Evolutionary conservation across 1,140 invertebrate species (phyloP).

Genomic region (Hypothenemus hampei): DNA sequence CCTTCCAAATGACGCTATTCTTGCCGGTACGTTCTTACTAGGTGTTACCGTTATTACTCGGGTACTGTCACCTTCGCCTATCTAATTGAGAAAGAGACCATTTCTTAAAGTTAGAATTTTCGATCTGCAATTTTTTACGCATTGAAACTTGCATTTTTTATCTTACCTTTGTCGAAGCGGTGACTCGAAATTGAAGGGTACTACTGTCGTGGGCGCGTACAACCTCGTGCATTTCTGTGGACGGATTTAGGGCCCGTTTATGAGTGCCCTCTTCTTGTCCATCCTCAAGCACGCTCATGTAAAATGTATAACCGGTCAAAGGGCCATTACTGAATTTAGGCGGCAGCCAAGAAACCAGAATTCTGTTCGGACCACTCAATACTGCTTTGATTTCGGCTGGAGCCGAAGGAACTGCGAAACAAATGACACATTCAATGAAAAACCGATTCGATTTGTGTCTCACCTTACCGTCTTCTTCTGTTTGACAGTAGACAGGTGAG

Average conservation of each 20-base stretch:
- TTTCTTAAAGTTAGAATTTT: neutral
- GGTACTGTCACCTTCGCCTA: conserved; percentile 76
- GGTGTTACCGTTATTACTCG: conserved; percentile 69
- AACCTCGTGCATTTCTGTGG: conserved; percentile 64
- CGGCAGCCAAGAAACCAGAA: conserved; percentile 83
- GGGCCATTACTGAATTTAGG: conserved; percentile 70
- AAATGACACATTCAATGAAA: neutral
- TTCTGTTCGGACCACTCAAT: conserved; percentile 73
- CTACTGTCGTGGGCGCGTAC: conserved; percentile 64
- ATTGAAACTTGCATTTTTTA: neutral
- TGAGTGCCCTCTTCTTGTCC: conserved; percentile 67
- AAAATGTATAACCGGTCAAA: conserved; percentile 73
- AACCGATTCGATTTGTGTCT: neutral
- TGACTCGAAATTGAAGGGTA: conserved; percentile 76
- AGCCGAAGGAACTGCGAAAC: conserved; percentile 67
- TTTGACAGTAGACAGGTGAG: conserved; percentile 77
- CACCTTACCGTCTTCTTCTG: conserved; percentile 80
- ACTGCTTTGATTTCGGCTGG: conserved; percentile 86
- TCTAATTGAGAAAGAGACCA: conserved; percentile 43
- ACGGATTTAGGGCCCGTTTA: conserved; percentile 61
- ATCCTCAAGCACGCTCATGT: conserved; percentile 72
- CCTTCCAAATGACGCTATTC: conserved; percentile 76
- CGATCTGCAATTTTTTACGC: neutral
- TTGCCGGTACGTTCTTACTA: conserved; percentile 72
- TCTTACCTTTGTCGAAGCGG: conserved; percentile 62